phyloP scores from a whole-genome alignment of 1,140 invertebrate genomes.

The Macrobrachium rosenbergii region DNA sequence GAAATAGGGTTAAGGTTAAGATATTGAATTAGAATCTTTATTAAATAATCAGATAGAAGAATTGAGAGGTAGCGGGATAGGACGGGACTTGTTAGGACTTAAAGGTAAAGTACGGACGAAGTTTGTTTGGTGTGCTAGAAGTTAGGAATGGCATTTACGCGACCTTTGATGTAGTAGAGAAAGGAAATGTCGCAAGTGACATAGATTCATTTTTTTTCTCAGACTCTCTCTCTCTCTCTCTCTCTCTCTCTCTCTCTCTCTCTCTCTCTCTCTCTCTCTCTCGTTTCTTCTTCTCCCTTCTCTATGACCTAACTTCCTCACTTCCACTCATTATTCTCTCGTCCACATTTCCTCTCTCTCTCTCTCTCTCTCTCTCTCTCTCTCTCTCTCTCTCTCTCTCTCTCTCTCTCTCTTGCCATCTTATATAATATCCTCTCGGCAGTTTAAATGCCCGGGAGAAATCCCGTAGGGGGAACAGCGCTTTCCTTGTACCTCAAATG shows the following conservation, averaged over 20 bases:
- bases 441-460: background rate
- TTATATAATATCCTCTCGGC: background rate
- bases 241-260: constrained; percentile 27
- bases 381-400: constrained; percentile 31
- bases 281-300: too few species aligned
- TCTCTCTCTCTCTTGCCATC: constrained; percentile 23
- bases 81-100: too few species aligned
- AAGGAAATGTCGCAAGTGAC: background rate
- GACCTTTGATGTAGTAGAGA: background rate
- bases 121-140: background rate
- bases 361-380: constrained; percentile 31
- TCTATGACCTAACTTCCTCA: too few species aligned
- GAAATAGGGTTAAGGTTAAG: too few species aligned
- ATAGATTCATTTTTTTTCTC: too few species aligned
- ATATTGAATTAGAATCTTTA: too few species aligned
- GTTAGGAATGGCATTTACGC: background rate
- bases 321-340: too few species aligned
- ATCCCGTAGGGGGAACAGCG: too few species aligned
- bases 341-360: background rate
- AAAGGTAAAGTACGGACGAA: too few species aligned
- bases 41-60: too few species aligned
- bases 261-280: constrained; percentile 27
- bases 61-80: too few species aligned
- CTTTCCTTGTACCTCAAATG: too few species aligned
- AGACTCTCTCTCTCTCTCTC: constrained; percentile 26